Evolutionary conservation across 2,113 vertebrate species (phyloP).

Genomic region (Podarcis raffonei): DNA sequence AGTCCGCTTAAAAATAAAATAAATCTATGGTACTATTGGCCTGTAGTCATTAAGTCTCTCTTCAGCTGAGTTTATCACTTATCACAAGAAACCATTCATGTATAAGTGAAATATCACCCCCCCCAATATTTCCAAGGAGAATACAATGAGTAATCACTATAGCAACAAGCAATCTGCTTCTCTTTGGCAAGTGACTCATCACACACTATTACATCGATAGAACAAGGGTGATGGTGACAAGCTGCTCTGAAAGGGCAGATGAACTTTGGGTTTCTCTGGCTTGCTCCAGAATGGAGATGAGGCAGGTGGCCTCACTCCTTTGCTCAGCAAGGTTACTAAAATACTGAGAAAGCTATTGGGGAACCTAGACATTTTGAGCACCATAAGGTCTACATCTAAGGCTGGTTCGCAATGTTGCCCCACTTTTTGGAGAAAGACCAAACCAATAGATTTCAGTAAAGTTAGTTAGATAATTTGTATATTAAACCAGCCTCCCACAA

Average conservation of each 20-base stretch:
- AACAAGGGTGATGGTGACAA: neutral
- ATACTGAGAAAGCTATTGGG: neutral
- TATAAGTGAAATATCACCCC: neutral
- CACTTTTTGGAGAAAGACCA: neutral
- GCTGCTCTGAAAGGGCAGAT: neutral
- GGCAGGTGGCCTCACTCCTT: neutral
- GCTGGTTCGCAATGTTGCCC: too few relatives aligned
- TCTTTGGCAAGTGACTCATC: slow-evolving; percentile 12
- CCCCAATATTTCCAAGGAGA: slow-evolving; percentile 6
- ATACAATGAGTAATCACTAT: slow-evolving; percentile 16
- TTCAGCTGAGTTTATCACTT: neutral
- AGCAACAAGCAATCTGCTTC: neutral
- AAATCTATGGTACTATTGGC: neutral
- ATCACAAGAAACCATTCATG: neutral
- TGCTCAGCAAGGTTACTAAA: neutral
- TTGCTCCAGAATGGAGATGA: too few relatives aligned
- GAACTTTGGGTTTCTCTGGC: neutral
- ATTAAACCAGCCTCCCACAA: neutral
- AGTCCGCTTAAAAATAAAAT: neutral
- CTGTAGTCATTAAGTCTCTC: neutral
- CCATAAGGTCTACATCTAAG: too few relatives aligned
- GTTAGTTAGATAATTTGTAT: neutral
- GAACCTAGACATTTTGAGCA: neutral
- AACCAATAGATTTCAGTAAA: neutral
- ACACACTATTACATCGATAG: neutral